Evolutionary conservation across 1,140 invertebrate genomes (phyloP), one percentile per base, ranked within the genome.

Genomic region (Pseudobourletiella spinata): DNA sequence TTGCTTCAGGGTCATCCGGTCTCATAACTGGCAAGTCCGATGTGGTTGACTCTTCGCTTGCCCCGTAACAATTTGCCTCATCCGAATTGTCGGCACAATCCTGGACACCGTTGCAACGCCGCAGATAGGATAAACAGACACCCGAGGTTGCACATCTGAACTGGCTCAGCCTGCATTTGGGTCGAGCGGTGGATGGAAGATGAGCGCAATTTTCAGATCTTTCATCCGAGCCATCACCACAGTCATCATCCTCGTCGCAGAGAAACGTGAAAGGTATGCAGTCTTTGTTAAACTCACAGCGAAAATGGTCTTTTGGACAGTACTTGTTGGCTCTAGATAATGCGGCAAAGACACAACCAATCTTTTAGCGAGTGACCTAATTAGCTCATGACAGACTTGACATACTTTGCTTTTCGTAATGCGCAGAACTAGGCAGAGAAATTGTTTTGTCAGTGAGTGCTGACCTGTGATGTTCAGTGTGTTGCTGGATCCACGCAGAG

Each of bases 181-280:
- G 2, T 25, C 2, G 16, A 3, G 6, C 14, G 6, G 20, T 11
- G 2, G 48, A 51, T n/a, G n/a, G n/a, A n/a, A n/a, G n/a, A n/a
- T n/a, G n/a, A n/a, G n/a, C n/a, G 48, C 14, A 51, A 4, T 18
- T 18, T 14, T 11, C 6, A 93, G 73, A 95, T 16, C 91, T 92
- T 78, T 98, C 95, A 72, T 98, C 95, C 0, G 88, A 91, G 35
- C 90, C 89, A 65, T 98, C 94, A 20, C 30, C 76, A 84, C 95
- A 81, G 86, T 97, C 79, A 84, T 96, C 81, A 85, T 93, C 70
- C 76, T 86, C 84, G 75, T 96, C 95, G 72, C 95, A 99, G 71
- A 92, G 88, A 88, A 92, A 96, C 59, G 88, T 93, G 65, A 85
- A 83, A 0, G 94, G 91, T 62, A 97, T 93, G 73, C 93, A 98